Evolutionary conservation across 2,888 invertebrate genomes (phyloP).

Genomic region (Perdita meconis): DNA sequence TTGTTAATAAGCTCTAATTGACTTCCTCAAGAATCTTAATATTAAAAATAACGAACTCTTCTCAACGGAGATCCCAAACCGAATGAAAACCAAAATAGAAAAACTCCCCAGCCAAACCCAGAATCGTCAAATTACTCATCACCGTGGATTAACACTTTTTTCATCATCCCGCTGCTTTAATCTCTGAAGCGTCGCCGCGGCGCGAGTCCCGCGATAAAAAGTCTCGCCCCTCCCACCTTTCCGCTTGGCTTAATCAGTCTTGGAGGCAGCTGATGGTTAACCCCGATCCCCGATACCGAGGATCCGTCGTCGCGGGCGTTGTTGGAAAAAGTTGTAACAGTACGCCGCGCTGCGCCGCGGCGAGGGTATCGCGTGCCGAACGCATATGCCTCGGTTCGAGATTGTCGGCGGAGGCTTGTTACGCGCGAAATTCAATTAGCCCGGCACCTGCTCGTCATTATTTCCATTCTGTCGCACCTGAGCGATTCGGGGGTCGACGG

Average conservation of each 20-base stretch:
- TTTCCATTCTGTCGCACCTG: conserved; percentile 57
- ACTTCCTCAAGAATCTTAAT: no score
- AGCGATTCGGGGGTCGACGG: conserved; percentile 61
- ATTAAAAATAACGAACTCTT: no score
- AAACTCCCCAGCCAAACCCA: no score
- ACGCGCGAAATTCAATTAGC: conserved; percentile 49
- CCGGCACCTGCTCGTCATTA: conserved; percentile 59
- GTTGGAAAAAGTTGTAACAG: conserved; percentile 32
- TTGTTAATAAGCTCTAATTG: no score
- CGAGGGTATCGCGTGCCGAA: conserved; percentile 52
- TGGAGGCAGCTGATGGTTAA: conserved; percentile 20
- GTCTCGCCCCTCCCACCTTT: not conserved
- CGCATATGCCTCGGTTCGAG: conserved; percentile 39
- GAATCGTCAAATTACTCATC: no score
- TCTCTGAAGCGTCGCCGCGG: no score
- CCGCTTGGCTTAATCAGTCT: conserved; percentile 9
- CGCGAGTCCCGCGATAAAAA: not conserved
- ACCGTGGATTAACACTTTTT: no score
- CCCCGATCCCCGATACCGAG: conserved; percentile 1
- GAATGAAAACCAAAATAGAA: no score
- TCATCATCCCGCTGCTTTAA: no score
- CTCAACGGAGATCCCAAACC: no score
- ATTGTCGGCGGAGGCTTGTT: conserved; percentile 31
- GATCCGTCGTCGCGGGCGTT: conserved; percentile 35
- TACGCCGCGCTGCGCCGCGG: conserved; percentile 5